Base-by-base conservation (phyloP, 2,797 vertebrate genomes). In the Echeneis naucrates region DNA sequence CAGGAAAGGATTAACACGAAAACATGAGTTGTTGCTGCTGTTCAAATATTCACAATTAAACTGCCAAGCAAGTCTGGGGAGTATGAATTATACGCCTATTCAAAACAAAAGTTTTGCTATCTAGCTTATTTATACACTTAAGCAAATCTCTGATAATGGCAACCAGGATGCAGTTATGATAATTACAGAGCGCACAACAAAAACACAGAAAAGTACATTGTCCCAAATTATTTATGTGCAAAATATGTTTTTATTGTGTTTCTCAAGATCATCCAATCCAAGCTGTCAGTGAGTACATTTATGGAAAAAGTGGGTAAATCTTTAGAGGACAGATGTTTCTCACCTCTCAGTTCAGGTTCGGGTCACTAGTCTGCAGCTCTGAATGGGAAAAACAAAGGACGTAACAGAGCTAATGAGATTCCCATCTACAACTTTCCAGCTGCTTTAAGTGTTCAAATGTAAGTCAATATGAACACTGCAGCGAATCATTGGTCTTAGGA, bases 391-490 rank as follows among this genome's bases (percentile, higher is more conserved):
- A 23, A n/a, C n/a, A n/a, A n/a, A 37, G n/a, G 9, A 19, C 16
- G 10, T 14, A 55, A 23, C 33, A 19, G 30, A 37, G 7, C 24
- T 75, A 40, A 71, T 30, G 17, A 47, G 8, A 16, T 63, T 30
- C 44, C 47, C 42, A 51, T 48, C 5, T 8, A 8, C 27, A 21
- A 8, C 6, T 40, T 14, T 70, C 42, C 75, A 68, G 51, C 51
- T 61, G 23, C 30, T 79, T 69, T 8, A 35, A 14, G 12, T 17
- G 33, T 65, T 65, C 2, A 51, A 16, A 8, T 50, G 24, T n/a
- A 56, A n/a, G 40, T 40, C 55, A 67, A 19, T 17, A 14, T 37
- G 61, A 67, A 73, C 53, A 66, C 38, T 75, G 52, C 30, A 37
- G 9, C 66, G n/a, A 77, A 57, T 32, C 40, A 70, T 37, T 19